Base-by-base conservation (phyloP, 1,140 invertebrate species). In the Bombus balteatus region DNA sequence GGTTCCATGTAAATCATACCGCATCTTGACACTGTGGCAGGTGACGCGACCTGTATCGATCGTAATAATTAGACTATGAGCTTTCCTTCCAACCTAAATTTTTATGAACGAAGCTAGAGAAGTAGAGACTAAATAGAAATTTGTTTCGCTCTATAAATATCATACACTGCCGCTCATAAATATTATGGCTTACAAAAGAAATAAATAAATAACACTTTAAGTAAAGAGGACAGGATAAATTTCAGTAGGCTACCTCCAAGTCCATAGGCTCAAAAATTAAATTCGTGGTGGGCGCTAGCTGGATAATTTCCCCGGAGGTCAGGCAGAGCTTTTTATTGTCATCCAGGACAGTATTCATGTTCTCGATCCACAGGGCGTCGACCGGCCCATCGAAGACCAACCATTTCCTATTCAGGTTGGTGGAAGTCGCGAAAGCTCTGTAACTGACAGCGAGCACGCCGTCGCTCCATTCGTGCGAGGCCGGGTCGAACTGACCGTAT, bases 1-100 rank as follows among this genome's bases (percentile, higher is more conserved):
- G 98, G 98, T 92, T 99, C 98, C 97, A 99, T 97, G 94, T 99
- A 99, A 89, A 99, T 98, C 98, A 99, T 99, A 72, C 98, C 98
- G 95, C 98, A 99, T 34, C 99, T 96, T 0, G 98, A 99, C 6
- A 99, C 97, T 25, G 97, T 97, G 15, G 97, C 97, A 32, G 97
- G 97, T 1, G 98, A 99, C n/a, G 98, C 98, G 32, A 98, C 98
- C 94, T 95, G 32, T 59, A 65, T 66, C 15, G n/a, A 66, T 66
- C 12, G 13, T 66, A n/a, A 62, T 62, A 62, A 62, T 62, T n/a
- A n/a, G 10, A 13, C 10, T n/a, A n/a, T 3, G 59, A 62, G 9
- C 10, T 62, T 22, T 28, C 28, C 10, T 18, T 47, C 15, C 47
- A 22, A 53, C 18, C 18, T 22, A 62, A n/a, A 62, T 62, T 62